These are phyloP conservation scores for Helarctos malayanus DNA, from an alignment of 2,797 vertebrate species.

Conservation along the genomic window DNA sequence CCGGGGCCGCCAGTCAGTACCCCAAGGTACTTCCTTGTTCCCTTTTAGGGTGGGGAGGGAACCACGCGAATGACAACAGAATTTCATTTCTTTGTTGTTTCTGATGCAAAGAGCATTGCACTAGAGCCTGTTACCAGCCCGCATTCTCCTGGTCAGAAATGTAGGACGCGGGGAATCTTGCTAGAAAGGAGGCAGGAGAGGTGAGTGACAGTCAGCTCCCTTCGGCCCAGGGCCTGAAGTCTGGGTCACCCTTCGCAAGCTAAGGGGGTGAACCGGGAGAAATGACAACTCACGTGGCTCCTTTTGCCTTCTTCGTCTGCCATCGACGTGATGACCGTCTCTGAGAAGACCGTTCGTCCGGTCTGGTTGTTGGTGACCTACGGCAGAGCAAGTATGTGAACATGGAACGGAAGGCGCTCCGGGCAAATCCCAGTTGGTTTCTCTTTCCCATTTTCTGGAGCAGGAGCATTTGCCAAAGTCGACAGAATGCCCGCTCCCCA, in stretches of 20 bases:
- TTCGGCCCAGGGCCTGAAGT: neutral
- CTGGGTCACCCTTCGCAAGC: neutral
- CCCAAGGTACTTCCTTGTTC: neutral
- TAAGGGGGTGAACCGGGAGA: neutral
- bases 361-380: slow-evolving; percentile 94
- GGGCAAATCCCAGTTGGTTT: neutral
- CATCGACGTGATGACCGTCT: slow-evolving; percentile 87
- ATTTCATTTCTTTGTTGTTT: neutral
- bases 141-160: neutral
- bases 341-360: slow-evolving; percentile 89
- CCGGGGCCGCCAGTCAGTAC: neutral
- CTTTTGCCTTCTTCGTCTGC: slow-evolving; percentile 90
- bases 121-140: neutral
- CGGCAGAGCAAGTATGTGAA: neutral
- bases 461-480: accelerated
- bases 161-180: neutral
- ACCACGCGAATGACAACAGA: neutral
- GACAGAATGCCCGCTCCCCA: neutral
- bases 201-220: neutral
- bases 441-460: slow-evolving; percentile 34
- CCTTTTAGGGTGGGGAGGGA: neutral
- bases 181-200: neutral
- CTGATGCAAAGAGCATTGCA: neutral
- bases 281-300: slow-evolving; percentile 91
- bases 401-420: neutral